Evolutionary conservation across 2,797 vertebrate species (phyloP), one percentile per base, ranked within the genome.

Genomic region (Sciurus carolinensis): DNA sequence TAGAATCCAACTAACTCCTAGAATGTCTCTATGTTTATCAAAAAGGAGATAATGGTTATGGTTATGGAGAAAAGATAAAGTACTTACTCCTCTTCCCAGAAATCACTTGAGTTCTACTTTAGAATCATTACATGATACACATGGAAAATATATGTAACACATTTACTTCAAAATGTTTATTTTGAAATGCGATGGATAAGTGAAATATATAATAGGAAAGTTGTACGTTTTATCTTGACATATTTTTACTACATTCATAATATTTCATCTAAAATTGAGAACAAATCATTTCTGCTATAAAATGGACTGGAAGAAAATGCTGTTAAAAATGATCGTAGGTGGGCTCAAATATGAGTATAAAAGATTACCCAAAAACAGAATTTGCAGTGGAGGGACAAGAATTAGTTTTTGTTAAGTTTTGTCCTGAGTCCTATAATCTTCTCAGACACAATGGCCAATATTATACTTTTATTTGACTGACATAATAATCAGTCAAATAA

Each of bases 311-410:
- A 94, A 79, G 8, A 77, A 90, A 89, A 77, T 44, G 39, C 73
- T 36, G 22, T 28, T 44, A 79, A 66, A 73, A 73, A 18, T 57
- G 14, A 80, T 71, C 28, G 50, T 15, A 77, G 62, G 1, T 64
- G 0, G 9, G 22, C n/a, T 95, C 36, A 94, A 89, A 96, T 26
- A n/a, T 8, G 85, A 80, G 11, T 47, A 47, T 84, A 79, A 36
- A 10, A 87, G 42, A 91, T 80, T 71, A 72, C 15, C 13, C 12
- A 71, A 96, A 96, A 95, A 44, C 22, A 66, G 36, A 96, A 89
- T 90, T 88, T 17, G 47, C 67, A 7, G 28, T 14, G 2, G 28
- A 62, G 7, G 2, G 39, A 1, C 7, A 67, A 92, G 12, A 91
- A 36, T 86, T 39, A 5, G 47, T 30, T 76, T 42, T 72, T 75